Percentiles rank a stretch among this genome's conserved stretches.
Evolutionary conservation across 1,140 invertebrate genomes (phyloP).

Genomic region (Drosophila parabipectinata): DNA sequence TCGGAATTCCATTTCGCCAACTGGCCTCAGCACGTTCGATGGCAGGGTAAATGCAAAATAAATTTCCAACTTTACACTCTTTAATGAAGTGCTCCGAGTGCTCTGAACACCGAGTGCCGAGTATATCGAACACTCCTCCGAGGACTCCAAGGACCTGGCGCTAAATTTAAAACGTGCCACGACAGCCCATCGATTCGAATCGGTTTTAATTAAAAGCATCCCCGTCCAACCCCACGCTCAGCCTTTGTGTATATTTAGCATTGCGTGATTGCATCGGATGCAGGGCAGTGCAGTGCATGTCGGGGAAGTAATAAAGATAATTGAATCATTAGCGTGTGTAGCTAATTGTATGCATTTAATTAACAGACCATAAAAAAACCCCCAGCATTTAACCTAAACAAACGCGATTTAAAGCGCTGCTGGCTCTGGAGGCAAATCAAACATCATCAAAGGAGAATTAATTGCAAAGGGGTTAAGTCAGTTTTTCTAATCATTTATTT

Average conservation of each 20-base stretch:
- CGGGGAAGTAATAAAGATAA: slow-evolving; percentile 68
- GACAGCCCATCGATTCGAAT: slow-evolving; percentile 56
- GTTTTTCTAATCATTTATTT: background rate
- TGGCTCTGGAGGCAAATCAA: slow-evolving; percentile 49
- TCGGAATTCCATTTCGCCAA: slow-evolving; percentile 31
- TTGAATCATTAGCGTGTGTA: slow-evolving; percentile 79
- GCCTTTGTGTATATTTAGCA: slow-evolving; percentile 46
- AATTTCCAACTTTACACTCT: slow-evolving; percentile 73
- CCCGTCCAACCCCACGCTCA: slow-evolving; percentile 1
- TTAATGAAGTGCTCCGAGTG: slow-evolving; percentile 64
- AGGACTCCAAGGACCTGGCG: slow-evolving; percentile 28
- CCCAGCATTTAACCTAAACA: slow-evolving; percentile 9
- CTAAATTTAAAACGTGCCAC: slow-evolving; percentile 78
- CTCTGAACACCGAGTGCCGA: background rate
- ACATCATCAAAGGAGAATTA: slow-evolving; percentile 61
- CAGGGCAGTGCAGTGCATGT: slow-evolving; percentile 22
- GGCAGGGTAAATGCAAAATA: slow-evolving; percentile 64
- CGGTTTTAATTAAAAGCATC: slow-evolving; percentile 69
- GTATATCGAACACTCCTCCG: background rate
- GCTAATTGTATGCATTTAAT: slow-evolving; percentile 72
- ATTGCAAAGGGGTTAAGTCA: slow-evolving; percentile 26
- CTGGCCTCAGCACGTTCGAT: slow-evolving; percentile 41
- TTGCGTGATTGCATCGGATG: slow-evolving; percentile 40
- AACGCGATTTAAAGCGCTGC: background rate
- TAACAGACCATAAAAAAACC: slow-evolving; percentile 55